Conservation (phyloP, 2,888 invertebrate genomes). For the Linnaemya vulpina region DNA sequence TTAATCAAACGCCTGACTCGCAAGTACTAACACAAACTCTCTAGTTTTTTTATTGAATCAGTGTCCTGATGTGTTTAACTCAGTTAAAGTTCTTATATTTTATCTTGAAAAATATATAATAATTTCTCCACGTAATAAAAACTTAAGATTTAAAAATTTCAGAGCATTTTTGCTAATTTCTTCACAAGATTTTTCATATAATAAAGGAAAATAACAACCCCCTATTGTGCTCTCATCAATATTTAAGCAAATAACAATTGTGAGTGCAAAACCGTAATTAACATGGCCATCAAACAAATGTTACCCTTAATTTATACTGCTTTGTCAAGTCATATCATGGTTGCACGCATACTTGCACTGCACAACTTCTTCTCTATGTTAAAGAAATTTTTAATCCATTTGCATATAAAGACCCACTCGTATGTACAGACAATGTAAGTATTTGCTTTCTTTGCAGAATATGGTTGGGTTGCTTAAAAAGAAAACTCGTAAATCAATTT, state of each 20-base stretch:
- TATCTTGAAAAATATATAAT: no score
- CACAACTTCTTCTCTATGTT: constrained; percentile 8
- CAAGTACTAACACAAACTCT: no score
- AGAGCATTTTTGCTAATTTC: not conserved
- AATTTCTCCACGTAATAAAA: no score
- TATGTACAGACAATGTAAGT: not conserved
- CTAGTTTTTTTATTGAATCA: no score
- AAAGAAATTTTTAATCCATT: constrained; percentile 16
- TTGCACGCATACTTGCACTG: constrained; percentile 50
- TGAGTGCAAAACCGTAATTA: constrained; percentile 78
- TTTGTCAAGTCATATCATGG: constrained; percentile 54
- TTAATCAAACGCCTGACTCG: no score
- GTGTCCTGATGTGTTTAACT: no score
- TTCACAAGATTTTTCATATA: not conserved
- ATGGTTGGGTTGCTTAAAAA: constrained; percentile 38
- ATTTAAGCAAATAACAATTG: constrained; percentile 67
- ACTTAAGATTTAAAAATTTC: no score
- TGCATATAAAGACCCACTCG: not conserved
- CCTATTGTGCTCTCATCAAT: constrained; percentile 44
- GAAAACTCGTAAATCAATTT: constrained; percentile 79
- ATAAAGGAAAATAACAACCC: not conserved
- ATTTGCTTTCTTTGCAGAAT: constrained; percentile 39
- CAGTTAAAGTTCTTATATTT: no score
- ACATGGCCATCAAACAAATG: constrained; percentile 79
- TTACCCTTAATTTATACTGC: constrained; percentile 67